These are phyloP conservation scores for Acleris holmiana DNA, from an alignment of 2,888 invertebrate genomes.

Conservation along the genomic window DNA sequence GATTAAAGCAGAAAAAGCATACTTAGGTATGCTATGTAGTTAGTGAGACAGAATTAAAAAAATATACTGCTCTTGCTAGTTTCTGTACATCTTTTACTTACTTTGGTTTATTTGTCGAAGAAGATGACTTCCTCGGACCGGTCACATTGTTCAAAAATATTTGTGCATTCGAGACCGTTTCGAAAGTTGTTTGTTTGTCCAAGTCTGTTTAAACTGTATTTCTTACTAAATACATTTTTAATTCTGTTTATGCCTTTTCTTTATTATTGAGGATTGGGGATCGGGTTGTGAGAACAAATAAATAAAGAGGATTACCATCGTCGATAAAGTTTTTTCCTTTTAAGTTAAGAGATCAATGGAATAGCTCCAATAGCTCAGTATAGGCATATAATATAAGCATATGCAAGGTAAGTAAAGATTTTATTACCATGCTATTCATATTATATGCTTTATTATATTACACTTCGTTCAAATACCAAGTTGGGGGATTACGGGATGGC, in stretches of 20 bases:
- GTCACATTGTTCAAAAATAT: conserved; percentile 73
- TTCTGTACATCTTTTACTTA: conserved; percentile 51
- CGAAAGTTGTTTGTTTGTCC: conserved; percentile 48
- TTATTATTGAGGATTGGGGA: not conserved
- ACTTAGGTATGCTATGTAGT: not conserved
- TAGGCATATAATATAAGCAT: too few relatives aligned
- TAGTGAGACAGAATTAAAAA: not conserved
- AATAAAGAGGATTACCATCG: too few relatives aligned
- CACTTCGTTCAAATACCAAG: too few relatives aligned
- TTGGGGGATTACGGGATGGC: too few relatives aligned
- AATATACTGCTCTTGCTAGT: conserved; percentile 7
- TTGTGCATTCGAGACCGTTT: conserved; percentile 60
- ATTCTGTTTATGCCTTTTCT: not conserved
- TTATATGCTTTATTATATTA: too few relatives aligned
- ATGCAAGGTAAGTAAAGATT: too few relatives aligned
- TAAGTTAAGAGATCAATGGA: too few relatives aligned
- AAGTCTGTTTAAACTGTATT: conserved; percentile 39
- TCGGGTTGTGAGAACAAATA: too few relatives aligned
- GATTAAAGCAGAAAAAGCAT: not conserved
- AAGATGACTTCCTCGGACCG: conserved; percentile 78
- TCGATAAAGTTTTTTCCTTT: too few relatives aligned
- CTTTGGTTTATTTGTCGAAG: conserved; percentile 72
- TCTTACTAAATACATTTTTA: conserved; percentile 13
- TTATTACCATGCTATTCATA: too few relatives aligned
- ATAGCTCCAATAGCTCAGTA: too few relatives aligned